Conservation (phyloP, 2,113 vertebrate genomes). For the Chionomys nivalis region DNA sequence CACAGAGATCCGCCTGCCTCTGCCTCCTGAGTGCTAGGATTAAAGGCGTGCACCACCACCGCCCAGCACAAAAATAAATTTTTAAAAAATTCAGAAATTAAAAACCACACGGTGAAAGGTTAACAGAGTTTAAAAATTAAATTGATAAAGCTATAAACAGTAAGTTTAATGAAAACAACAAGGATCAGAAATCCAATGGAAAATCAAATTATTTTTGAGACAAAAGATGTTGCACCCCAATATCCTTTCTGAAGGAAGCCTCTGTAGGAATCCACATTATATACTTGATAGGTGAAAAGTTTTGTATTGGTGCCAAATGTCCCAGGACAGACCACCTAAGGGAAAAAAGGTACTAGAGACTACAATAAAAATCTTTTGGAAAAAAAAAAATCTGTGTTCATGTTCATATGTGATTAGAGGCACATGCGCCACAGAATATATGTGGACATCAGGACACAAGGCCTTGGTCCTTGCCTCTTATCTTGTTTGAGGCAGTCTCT, state of each 20-base stretch:
- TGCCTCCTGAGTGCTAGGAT: no score
- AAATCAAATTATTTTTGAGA: conserved; percentile 32
- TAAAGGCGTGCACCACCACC: no score
- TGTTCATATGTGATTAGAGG: neutral
- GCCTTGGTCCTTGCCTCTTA: neutral
- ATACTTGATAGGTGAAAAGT: neutral
- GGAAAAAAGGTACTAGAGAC: neutral
- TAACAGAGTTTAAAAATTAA: conserved; percentile 43
- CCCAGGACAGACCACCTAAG: neutral
- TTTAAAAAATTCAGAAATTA: conserved; percentile 12
- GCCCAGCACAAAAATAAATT: neutral
- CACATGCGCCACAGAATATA: neutral
- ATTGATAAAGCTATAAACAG: neutral
- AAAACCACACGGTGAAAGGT: conserved; percentile 39
- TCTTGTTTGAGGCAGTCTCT: neutral
- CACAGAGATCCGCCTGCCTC: no score
- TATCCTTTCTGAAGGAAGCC: neutral
- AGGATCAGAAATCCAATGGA: neutral
- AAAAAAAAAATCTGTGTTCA: neutral
- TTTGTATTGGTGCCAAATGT: neutral
- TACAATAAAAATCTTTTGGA: neutral
- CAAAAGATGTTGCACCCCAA: neutral
- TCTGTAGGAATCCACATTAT: neutral
- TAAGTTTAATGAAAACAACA: conserved; percentile 8
- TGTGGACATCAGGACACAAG: neutral